Evolutionary conservation across 2,113 vertebrate species (phyloP).

Genomic region (Pycnonotus jocosus): DNA sequence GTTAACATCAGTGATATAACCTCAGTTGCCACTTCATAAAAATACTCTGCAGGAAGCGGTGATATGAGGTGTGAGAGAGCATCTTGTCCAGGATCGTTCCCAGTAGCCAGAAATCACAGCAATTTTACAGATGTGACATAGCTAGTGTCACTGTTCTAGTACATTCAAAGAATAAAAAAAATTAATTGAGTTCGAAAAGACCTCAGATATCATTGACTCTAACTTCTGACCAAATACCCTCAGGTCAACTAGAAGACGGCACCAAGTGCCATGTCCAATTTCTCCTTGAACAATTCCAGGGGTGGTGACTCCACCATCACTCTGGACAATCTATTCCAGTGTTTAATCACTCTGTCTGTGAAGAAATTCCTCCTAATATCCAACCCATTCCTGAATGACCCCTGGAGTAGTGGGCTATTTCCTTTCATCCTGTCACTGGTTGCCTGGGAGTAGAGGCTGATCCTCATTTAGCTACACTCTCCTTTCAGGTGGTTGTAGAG

Average conservation of each 20-base stretch:
- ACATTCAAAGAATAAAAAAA: neutral
- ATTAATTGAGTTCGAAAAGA: neutral
- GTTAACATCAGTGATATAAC: neutral
- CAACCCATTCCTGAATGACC: neutral
- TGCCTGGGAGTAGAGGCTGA: rapidly evolving
- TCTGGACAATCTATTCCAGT: neutral
- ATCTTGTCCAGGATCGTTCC: neutral
- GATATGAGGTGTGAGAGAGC: neutral
- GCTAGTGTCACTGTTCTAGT: neutral
- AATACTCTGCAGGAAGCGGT: neutral
- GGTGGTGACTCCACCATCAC: neutral
- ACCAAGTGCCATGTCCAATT: neutral
- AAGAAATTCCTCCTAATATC: neutral
- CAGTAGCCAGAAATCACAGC: neutral
- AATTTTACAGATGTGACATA: neutral
- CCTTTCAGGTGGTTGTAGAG: neutral
- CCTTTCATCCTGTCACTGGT: neutral
- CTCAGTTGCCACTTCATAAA: neutral
- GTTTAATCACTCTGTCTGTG: neutral
- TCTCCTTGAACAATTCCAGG: neutral
- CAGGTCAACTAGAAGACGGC: neutral
- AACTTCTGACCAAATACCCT: neutral
- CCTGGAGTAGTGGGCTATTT: too few relatives aligned
- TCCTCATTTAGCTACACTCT: too few relatives aligned
- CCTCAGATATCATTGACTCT: neutral